Percentiles rank a stretch among this genome's conserved stretches.
Conservation (phyloP, 2,888 invertebrate species). For the Thecophora atra region DNA sequence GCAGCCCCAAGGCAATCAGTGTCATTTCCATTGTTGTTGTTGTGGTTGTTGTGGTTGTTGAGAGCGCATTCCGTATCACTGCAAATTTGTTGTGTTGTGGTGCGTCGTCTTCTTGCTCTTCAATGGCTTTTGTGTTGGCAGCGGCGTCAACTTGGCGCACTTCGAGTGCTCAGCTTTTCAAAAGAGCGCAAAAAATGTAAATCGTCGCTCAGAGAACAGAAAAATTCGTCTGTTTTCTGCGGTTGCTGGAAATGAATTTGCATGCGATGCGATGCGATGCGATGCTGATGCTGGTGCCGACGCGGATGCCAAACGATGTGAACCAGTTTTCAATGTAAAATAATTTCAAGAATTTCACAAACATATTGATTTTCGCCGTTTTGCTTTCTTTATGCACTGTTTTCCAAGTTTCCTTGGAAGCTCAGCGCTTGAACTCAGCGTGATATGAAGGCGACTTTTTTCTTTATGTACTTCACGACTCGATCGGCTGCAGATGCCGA, state of each 20-base stretch:
- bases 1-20: slow-evolving; percentile 39
- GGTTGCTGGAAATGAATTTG: slow-evolving; percentile 24
- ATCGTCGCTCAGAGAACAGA: slow-evolving; percentile 1
- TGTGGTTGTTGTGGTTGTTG: slow-evolving; percentile 18
- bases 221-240: slow-evolving; percentile 15
- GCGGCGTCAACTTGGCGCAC: slow-evolving; percentile 34
- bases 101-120: slow-evolving; percentile 6
- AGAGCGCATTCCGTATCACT: not conserved
- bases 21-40: slow-evolving; percentile 42
- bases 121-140: not conserved
- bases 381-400: not conserved
- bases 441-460: too few relatives aligned
- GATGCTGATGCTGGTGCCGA: too few relatives aligned
- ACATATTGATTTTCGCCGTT: not conserved
- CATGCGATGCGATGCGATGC: slow-evolving; percentile 20
- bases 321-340: slow-evolving; percentile 7
- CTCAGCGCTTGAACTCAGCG: too few relatives aligned
- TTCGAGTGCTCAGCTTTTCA: slow-evolving; percentile 10
- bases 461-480: too few relatives aligned
- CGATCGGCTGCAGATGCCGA: too few relatives aligned
- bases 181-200: slow-evolving; percentile 17
- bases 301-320: too few relatives aligned
- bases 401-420: not conserved
- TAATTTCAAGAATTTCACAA: slow-evolving; percentile 14
- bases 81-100: not conserved